A percentile compares a stretch with the other conserved stretches of the same genome.
Evolutionary conservation across 2,888 invertebrate species (phyloP).

Genomic region (Pediacus dermestoides): DNA sequence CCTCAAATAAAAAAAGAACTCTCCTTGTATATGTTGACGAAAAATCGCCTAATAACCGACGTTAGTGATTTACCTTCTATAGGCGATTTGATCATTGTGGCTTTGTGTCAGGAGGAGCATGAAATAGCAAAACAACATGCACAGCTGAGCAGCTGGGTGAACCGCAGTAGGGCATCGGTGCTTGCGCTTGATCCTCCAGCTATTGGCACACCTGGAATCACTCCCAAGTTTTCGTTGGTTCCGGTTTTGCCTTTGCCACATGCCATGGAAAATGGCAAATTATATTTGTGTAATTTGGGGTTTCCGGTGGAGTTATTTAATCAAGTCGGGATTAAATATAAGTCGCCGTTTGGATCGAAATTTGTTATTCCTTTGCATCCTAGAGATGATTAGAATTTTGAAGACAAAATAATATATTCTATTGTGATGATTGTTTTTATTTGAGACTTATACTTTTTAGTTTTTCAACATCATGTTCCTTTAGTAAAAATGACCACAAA

Average conservation of each 20-base stretch:
- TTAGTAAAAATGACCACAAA: too few species aligned
- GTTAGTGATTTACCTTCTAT: slow-evolving; percentile 51
- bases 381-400: slow-evolving; percentile 28
- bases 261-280: slow-evolving; percentile 62
- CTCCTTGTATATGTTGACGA: slow-evolving; percentile 64
- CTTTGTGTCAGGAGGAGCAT: slow-evolving; percentile 53
- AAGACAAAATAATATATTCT: too few species aligned
- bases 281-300: slow-evolving; percentile 82
- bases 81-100: slow-evolving; percentile 57
- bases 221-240: slow-evolving; percentile 65
- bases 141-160: slow-evolving; percentile 64
- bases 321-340: slow-evolving; percentile 73
- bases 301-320: slow-evolving; percentile 74
- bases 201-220: slow-evolving; percentile 59
- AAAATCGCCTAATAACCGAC: slow-evolving; percentile 56
- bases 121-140: slow-evolving; percentile 49
- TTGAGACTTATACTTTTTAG: too few species aligned
- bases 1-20: slow-evolving; percentile 60
- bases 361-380: slow-evolving; percentile 72
- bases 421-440: too few species aligned
- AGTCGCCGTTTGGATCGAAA: slow-evolving; percentile 81
- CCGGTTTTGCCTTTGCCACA: slow-evolving; percentile 68
- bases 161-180: slow-evolving; percentile 67
- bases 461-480: too few species aligned
- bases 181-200: slow-evolving; percentile 75